Percentiles rank a stretch among this genome's conserved stretches.
These are phyloP conservation scores for Tiaroga cobitis DNA, from an alignment of 2,797 vertebrate genomes.

Conservation along the genomic window DNA sequence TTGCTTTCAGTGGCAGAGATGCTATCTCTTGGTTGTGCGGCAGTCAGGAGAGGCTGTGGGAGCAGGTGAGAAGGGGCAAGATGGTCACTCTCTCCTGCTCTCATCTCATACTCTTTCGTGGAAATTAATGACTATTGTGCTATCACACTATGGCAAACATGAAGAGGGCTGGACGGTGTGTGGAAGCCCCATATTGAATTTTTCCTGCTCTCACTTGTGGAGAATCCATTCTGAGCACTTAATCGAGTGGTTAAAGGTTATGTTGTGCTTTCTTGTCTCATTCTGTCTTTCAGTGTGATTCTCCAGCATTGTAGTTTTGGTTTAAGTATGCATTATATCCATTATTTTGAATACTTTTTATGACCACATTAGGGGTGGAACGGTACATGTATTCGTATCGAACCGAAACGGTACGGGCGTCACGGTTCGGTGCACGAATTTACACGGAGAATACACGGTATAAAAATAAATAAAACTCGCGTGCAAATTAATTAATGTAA, in stretches of 20 bases:
- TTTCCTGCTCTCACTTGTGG: constrained; percentile 34
- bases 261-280: background rate
- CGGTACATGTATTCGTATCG: too few species aligned
- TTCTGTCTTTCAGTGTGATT: constrained; percentile 6
- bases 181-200: constrained; percentile 46
- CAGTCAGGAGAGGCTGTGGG: constrained; percentile 24
- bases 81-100: constrained; percentile 66
- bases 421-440: too few species aligned
- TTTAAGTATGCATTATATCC: background rate
- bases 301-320: background rate
- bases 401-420: too few species aligned
- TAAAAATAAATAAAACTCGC: too few species aligned
- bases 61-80: constrained; percentile 60
- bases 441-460: too few species aligned
- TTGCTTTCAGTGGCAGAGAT: constrained; percentile 73
- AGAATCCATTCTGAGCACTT: constrained; percentile 43
- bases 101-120: constrained; percentile 70
- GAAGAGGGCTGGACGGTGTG: constrained; percentile 43
- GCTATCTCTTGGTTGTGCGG: constrained; percentile 66
- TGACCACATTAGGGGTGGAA: too few species aligned
- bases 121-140: constrained; percentile 72
- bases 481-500: too few species aligned
- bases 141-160: constrained; percentile 61
- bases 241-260: constrained; percentile 33
- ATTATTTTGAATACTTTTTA: background rate